A percentile compares a stretch with the other conserved stretches of the same genome.
phyloP scores from a whole-genome alignment of 2,888 invertebrate species.

The Bhutanitis thaidina region DNA sequence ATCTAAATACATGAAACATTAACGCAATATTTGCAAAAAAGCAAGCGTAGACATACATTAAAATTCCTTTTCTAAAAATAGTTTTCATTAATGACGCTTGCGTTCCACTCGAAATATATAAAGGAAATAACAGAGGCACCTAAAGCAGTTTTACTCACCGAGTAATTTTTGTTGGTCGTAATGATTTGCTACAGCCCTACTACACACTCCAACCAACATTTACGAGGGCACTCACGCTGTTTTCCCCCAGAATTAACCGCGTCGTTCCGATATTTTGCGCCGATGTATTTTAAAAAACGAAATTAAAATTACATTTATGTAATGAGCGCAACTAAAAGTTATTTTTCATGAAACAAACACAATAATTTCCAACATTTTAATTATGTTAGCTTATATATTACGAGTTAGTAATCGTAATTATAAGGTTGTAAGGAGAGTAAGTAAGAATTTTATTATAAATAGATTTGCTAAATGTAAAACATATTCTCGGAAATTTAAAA shows the following conservation, averaged over 20 bases:
- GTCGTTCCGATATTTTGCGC: conserved; percentile 14
- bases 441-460: too few species aligned
- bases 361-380: too few species aligned
- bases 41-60: too few species aligned
- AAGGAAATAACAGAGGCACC: conserved; percentile 1
- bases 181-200: conserved; percentile 26
- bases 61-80: too few species aligned
- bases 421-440: too few species aligned
- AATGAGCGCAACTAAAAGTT: conserved; percentile 2
- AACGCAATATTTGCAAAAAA: too few species aligned
- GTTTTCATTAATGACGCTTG: not conserved
- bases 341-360: conserved; percentile 6
- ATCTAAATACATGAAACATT: too few species aligned
- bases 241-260: conserved; percentile 24
- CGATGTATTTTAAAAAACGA: conserved; percentile 16
- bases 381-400: too few species aligned
- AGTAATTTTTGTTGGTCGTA: conserved; percentile 28
- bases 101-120: conserved; percentile 1
- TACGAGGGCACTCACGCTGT: conserved; percentile 29
- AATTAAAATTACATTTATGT: conserved; percentile 18
- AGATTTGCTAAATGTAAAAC: too few species aligned
- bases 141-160: conserved; percentile 19
- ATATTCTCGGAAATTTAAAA: too few species aligned
- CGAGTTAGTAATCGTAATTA: too few species aligned
- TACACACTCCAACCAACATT: conserved; percentile 27